phyloP scores from a whole-genome alignment of 2,888 invertebrate species.

The Norana najaformis region DNA sequence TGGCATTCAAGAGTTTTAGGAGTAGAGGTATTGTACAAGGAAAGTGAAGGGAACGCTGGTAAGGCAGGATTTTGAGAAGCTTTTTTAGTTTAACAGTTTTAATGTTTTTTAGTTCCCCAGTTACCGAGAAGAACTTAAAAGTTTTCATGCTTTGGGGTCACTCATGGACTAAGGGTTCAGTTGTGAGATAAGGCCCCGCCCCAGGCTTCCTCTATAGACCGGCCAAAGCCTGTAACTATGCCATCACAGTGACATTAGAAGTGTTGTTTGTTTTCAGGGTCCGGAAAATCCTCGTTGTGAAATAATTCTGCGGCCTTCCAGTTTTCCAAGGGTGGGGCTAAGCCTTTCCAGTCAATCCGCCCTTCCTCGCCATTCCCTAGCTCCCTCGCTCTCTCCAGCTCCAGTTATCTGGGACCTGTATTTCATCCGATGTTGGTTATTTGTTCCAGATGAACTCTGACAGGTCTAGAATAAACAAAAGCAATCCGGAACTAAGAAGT shows the following conservation, averaged over 20 bases:
- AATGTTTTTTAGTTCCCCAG: too few relatives aligned
- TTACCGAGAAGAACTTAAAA: too few relatives aligned
- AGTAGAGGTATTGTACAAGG: background rate
- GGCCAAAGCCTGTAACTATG: background rate
- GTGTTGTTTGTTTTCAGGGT: background rate
- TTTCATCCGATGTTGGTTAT: constrained; percentile 2
- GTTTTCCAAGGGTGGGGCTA: background rate
- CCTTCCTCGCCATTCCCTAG: background rate
- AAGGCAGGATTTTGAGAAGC: background rate
- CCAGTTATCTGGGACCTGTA: background rate
- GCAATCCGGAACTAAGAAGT: background rate
- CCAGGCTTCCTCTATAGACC: too few relatives aligned
- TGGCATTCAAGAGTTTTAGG: background rate
- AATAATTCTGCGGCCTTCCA: background rate
- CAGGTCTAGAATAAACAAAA: background rate
- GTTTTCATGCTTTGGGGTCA: background rate
- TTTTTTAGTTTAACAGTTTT: background rate
- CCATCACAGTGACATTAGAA: background rate
- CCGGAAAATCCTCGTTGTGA: background rate
- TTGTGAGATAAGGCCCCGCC: background rate
- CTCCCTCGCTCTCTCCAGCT: background rate
- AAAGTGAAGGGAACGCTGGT: background rate
- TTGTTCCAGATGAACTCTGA: background rate
- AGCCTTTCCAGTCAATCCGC: background rate
- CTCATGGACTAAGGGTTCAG: background rate